phyloP scores from a whole-genome alignment of 2,888 invertebrate genomes.

The Folsomia manolachei region DNA sequence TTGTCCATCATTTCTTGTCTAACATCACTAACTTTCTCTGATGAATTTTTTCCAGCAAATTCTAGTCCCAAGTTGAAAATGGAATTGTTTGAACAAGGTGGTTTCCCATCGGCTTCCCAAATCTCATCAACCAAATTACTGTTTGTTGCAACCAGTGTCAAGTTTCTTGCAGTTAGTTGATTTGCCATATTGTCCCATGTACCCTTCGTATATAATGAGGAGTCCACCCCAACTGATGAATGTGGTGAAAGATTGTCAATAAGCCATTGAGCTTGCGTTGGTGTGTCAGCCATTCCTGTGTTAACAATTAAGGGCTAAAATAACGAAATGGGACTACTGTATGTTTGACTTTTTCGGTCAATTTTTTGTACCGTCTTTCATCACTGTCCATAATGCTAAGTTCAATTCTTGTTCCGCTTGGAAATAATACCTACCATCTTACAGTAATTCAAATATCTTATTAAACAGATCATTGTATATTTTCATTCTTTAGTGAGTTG shows the following conservation, averaged over 20 bases:
- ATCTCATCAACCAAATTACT: conserved; percentile 55
- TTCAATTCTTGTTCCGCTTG: conserved; percentile 82
- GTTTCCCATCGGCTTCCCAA: conserved; percentile 55
- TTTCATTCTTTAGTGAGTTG: background rate
- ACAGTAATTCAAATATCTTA: background rate
- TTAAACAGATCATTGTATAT: background rate
- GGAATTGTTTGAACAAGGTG: conserved; percentile 53
- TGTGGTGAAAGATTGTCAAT: conserved; percentile 46
- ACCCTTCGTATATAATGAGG: conserved; percentile 49
- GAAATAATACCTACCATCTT: conserved; percentile 69
- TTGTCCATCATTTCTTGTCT: conserved; percentile 66
- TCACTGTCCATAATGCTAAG: conserved; percentile 80
- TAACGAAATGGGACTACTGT: too few relatives aligned
- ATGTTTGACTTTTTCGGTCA: too few relatives aligned
- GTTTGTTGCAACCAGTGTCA: conserved; percentile 39
- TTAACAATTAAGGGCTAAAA: too few relatives aligned
- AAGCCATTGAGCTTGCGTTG: conserved; percentile 50
- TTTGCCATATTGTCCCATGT: conserved; percentile 48
- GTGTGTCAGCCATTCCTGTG: conserved; percentile 43
- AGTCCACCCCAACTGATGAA: conserved; percentile 51
- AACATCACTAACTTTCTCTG: conserved; percentile 65
- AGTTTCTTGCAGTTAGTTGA: conserved; percentile 42
- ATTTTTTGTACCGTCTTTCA: too few relatives aligned
- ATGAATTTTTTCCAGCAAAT: conserved; percentile 51
- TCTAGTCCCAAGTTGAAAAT: conserved; percentile 53